A percentile compares a stretch with the other conserved stretches of the same genome.
Conservation (phyloP, 2,797 vertebrate species). For the Remorina albescens region DNA sequence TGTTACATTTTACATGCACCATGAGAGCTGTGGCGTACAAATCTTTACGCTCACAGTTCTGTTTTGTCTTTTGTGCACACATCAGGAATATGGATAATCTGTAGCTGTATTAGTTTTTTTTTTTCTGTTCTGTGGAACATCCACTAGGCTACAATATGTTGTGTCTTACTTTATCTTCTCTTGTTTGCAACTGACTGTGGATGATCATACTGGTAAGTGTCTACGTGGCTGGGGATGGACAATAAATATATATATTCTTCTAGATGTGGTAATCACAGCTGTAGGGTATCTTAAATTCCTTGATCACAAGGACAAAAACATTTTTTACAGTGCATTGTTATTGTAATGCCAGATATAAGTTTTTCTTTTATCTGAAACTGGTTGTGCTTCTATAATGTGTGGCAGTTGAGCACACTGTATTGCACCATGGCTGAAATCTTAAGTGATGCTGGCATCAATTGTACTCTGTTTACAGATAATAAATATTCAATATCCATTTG, state of each 20-base stretch:
- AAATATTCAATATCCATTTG: neutral
- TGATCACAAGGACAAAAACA: neutral
- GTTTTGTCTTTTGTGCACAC: neutral
- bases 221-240: conserved; percentile 53
- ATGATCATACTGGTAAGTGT: conserved; percentile 91
- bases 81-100: neutral
- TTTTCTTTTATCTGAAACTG: conserved; percentile 12
- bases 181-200: conserved; percentile 87
- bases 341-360: neutral
- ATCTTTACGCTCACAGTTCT: conserved; percentile 11
- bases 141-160: conserved; percentile 20
- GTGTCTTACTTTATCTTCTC: conserved; percentile 74
- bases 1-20: neutral
- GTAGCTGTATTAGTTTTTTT: conserved; percentile 1
- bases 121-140: conserved; percentile 11
- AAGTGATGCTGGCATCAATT: neutral
- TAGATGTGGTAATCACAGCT: neutral
- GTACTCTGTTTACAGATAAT: neutral
- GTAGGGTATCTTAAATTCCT: neutral
- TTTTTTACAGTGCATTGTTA: neutral
- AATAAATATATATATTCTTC: neutral
- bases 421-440: neutral
- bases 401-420: neutral
- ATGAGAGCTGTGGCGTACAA: conserved; percentile 15
- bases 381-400: neutral